Base-by-base conservation (phyloP, 2,113 vertebrate species). In the Cottus gobio region DNA sequence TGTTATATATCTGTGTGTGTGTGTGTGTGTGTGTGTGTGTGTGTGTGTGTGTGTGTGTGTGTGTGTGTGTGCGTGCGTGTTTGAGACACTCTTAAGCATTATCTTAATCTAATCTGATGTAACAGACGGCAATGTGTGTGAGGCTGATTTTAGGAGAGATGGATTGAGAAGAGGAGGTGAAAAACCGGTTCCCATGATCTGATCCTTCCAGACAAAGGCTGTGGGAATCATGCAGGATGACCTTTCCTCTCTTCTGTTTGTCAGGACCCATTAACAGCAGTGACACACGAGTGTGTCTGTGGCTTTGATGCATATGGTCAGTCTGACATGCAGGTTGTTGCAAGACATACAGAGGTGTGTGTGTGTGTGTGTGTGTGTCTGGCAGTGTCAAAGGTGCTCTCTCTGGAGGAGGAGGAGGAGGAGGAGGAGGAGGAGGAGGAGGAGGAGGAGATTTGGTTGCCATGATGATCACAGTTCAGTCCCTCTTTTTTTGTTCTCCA, bases 71-170 rank as follows among this genome's bases (percentile, higher is more conserved):
- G 50, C 11, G 74, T 81, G 58, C 77, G 79, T 80, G 72, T 57
- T 16, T 36, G 18, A 71, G 22, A 70, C 65, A 42, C 50, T 90
- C 26, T 46, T 85, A 66, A 79, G 69, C 61, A 68, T 90, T 60
- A 61, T 87, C 85, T 72, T 83, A 86, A 91, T 84, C 34, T 83
- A 77, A 92, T 88, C 82, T 94, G 93, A 94, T 93, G 91, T 91
- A 93, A 94, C 78, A 71, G 77, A 86, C 66, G 86, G 91, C 84
- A 94, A 92, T 76, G 42, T 61, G 64, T 54, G 44, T 66, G 42
- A 61, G 36, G 42, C 61, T 73, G 70, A 82, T 48, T 69, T 71
- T 56, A 69, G 79, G 30, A 75, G 79, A 26, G 24, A 66, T 37
- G 56, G 69, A 39, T 20, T 61, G 62, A 71, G 22, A 79, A 26